Evolutionary conservation across 2,888 invertebrate genomes (phyloP).

Genomic region (Silvanus unidentatus): DNA sequence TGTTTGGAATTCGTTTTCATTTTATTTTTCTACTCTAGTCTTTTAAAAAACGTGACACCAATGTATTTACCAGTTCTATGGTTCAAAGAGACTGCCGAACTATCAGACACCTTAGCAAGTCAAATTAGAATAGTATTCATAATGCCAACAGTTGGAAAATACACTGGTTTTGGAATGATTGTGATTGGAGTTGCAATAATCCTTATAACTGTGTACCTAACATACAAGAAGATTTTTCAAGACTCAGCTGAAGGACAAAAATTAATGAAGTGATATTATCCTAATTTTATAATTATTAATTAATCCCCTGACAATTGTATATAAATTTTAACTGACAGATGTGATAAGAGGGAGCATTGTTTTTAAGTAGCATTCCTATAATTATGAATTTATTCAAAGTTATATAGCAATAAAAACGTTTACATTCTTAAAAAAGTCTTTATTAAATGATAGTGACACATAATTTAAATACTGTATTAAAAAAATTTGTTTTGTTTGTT

Average conservation of each 20-base stretch:
- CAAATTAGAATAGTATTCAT: conserved; percentile 52
- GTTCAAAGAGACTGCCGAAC: conserved; percentile 63
- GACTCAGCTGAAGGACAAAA: conserved; percentile 40
- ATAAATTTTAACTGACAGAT: no score
- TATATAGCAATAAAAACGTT: background rate
- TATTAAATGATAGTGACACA: conserved; percentile 2
- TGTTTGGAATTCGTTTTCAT: background rate
- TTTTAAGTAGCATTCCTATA: no score
- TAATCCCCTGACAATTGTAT: no score
- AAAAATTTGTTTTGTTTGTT: conserved; percentile 16
- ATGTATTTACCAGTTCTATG: conserved; percentile 68
- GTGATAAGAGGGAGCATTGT: no score
- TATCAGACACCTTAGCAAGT: conserved; percentile 54
- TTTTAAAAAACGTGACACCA: conserved; percentile 51
- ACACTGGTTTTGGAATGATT: conserved; percentile 52
- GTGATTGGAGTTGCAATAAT: conserved; percentile 44
- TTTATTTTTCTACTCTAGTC: conserved; percentile 44
- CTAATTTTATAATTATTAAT: no score
- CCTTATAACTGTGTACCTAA: conserved; percentile 38
- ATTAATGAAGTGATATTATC: conserved; percentile 22
- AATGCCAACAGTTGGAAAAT: conserved; percentile 51
- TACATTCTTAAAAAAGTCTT: background rate
- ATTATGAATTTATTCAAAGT: no score
- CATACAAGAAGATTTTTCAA: conserved; percentile 35
- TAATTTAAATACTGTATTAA: conserved; percentile 23